A percentile compares a stretch with the other conserved stretches of the same genome.
phyloP scores from a whole-genome alignment of 2,888 invertebrate species.

The Hypomecis atomaria region DNA sequence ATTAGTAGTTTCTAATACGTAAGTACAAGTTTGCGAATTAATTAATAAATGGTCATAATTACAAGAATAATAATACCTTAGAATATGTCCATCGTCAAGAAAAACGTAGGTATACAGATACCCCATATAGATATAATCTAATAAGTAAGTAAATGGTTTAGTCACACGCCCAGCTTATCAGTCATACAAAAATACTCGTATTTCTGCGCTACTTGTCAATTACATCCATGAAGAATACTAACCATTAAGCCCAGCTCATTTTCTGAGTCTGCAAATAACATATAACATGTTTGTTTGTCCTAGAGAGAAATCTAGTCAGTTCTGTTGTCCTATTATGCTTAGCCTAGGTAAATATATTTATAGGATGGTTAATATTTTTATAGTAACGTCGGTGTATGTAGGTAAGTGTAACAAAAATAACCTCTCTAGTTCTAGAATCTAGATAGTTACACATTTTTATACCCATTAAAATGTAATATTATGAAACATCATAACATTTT shows the following conservation, averaged over 20 bases:
- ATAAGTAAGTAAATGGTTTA: too few relatives aligned
- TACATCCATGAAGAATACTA: background rate
- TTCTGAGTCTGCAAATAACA: background rate
- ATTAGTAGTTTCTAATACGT: too few relatives aligned
- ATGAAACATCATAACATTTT: too few relatives aligned
- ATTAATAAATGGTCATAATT: too few relatives aligned
- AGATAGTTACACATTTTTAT: background rate
- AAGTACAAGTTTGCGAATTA: too few relatives aligned
- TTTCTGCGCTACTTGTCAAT: background rate
- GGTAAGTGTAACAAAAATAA: conserved; percentile 6
- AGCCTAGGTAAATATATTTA: background rate
- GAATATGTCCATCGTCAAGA: too few relatives aligned
- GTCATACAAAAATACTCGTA: background rate
- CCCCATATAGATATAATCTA: too few relatives aligned
- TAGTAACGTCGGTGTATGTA: background rate
- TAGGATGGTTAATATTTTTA: background rate
- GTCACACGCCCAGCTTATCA: too few relatives aligned
- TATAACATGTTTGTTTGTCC: conserved; percentile 2
- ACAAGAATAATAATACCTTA: too few relatives aligned
- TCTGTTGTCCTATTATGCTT: background rate
- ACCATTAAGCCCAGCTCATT: background rate
- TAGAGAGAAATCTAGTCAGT: background rate
- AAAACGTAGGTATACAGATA: too few relatives aligned
- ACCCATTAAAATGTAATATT: too few relatives aligned
- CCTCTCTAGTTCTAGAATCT: background rate